phyloP scores from a whole-genome alignment of 1,140 invertebrate genomes.

The Euschistus heros region DNA sequence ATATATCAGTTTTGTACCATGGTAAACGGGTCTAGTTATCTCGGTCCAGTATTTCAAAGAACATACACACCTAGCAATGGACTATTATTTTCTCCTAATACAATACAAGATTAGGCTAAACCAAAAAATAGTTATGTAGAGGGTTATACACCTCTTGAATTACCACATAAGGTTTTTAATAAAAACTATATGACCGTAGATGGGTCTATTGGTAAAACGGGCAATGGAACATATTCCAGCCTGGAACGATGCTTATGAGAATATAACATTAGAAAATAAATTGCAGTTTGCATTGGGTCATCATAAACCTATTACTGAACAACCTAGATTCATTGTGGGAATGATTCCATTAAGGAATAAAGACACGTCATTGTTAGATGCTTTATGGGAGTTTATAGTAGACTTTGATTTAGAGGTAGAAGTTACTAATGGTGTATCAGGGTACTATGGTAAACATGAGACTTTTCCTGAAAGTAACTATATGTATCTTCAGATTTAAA shows the following conservation, averaged over 20 bases:
- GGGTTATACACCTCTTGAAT: neutral
- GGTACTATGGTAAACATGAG: neutral
- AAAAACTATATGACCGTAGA: neutral
- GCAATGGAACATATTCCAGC: neutral
- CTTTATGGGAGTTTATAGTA: neutral
- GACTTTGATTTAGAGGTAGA: neutral
- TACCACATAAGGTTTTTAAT: neutral
- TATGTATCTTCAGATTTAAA: neutral
- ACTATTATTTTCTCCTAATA: neutral
- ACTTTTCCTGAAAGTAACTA: neutral
- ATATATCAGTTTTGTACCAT: neutral
- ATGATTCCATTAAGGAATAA: neutral
- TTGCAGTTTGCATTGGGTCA: neutral
- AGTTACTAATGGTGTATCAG: neutral
- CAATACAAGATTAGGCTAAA: neutral
- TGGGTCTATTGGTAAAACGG: neutral
- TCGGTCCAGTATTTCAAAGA: neutral
- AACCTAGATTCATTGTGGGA: neutral
- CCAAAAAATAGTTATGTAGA: neutral
- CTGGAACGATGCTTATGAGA: neutral
- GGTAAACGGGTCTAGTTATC: neutral
- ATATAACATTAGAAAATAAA: neutral
- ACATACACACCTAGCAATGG: neutral
- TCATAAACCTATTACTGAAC: neutral
- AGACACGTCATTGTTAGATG: neutral